These are phyloP conservation scores for Drosophila kuntzei DNA, from an alignment of 2,888 invertebrate species.

Conservation along the genomic window DNA sequence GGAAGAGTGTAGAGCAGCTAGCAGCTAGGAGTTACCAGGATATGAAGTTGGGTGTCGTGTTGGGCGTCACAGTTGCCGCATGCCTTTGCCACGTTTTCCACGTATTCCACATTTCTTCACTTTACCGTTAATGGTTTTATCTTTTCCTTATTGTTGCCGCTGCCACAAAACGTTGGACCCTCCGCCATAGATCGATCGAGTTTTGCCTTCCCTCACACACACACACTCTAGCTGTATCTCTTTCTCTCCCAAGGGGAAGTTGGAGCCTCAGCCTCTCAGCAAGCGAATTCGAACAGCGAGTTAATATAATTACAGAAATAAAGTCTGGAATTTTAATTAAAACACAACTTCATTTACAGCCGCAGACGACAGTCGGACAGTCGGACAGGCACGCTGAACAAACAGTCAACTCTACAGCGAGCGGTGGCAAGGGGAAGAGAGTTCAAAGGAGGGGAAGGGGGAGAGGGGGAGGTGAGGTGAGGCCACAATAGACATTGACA, in stretches of 20 bases:
- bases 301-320: constrained; percentile 83
- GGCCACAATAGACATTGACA: constrained; percentile 66
- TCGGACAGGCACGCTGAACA: constrained; percentile 43
- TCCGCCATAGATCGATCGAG: constrained; percentile 58
- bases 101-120: constrained; percentile 77
- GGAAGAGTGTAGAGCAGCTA: constrained; percentile 10
- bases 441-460: constrained; percentile 1
- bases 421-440: background rate
- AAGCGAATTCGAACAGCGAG: constrained; percentile 74
- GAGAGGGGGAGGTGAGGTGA: constrained; percentile 38
- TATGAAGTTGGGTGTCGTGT: constrained; percentile 18
- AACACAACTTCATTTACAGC: constrained; percentile 81
- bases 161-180: constrained; percentile 15
- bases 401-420: constrained; percentile 26
- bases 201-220: background rate
- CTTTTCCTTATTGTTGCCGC: constrained; percentile 63
- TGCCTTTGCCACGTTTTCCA: constrained; percentile 79
- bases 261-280: constrained; percentile 17
- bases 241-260: too few relatives aligned
- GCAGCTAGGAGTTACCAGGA: too few relatives aligned
- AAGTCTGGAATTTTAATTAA: constrained; percentile 84
- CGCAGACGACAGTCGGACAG: constrained; percentile 69
- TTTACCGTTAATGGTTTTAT: constrained; percentile 79
- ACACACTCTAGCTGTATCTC: background rate
- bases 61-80: constrained; percentile 57